Percentiles rank a stretch among this genome's conserved stretches.
These are phyloP conservation scores for Sebastes itinus DNA, from an alignment of 2,797 vertebrate genomes.

Conservation along the genomic window DNA sequence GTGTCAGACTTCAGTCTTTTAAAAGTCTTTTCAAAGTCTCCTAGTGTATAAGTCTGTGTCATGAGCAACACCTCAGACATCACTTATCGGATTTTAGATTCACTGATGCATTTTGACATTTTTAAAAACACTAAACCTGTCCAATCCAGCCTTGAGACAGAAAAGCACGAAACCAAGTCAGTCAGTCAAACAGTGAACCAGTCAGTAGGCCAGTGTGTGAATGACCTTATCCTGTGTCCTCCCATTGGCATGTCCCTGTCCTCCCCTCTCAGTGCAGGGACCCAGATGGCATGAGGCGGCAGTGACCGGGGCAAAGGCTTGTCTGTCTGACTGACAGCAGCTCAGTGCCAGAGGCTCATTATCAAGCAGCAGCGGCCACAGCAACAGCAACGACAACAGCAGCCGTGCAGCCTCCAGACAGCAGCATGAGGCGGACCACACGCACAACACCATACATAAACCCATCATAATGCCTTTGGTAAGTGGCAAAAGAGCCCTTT, in stretches of 20 bases:
- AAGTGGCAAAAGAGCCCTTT: neutral
- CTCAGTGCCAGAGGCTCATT: constrained; percentile 69
- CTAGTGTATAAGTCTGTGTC: neutral
- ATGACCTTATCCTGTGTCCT: constrained; percentile 58
- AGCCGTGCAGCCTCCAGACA: constrained; percentile 45
- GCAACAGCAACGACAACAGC: constrained; percentile 41
- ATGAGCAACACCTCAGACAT: neutral
- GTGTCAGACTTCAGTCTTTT: too few species aligned
- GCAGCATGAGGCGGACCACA: constrained; percentile 41
- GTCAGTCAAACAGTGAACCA: constrained; percentile 21
- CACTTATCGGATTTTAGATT: neutral
- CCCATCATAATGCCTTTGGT: constrained; percentile 2
- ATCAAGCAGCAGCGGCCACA: constrained; percentile 60
- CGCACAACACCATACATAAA: constrained; percentile 9
- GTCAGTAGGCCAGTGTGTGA: constrained; percentile 35
- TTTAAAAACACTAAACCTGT: neutral
- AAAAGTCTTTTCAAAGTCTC: too few species aligned
- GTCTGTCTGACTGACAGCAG: constrained; percentile 73
- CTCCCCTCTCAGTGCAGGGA: constrained; percentile 48
- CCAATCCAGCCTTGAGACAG: neutral
- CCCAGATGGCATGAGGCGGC: constrained; percentile 70
- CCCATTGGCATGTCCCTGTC: constrained; percentile 47
- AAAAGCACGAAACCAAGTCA: constrained; percentile 7
- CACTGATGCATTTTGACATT: constrained; percentile 14
- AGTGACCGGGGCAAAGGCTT: constrained; percentile 59